Evolutionary conservation across 1,140 invertebrate species (phyloP).

Genomic region (Drosophila mayri): DNA sequence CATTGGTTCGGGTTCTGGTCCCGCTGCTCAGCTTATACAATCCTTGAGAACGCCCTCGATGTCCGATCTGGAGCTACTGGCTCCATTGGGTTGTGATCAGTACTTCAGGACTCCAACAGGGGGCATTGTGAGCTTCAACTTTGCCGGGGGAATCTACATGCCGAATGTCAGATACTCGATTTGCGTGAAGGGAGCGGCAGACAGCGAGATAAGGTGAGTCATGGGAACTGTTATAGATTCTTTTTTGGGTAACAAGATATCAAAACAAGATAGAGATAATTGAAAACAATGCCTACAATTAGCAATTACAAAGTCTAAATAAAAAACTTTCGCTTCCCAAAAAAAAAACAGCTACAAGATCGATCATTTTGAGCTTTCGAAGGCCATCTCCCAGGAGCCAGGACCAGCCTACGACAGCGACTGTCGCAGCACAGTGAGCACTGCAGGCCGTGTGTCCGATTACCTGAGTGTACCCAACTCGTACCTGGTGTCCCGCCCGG

Average conservation of each 20-base stretch:
- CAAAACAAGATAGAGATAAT: background rate
- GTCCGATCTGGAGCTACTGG: constrained; percentile 58
- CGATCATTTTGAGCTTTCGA: constrained; percentile 64
- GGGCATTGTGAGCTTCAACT: constrained; percentile 70
- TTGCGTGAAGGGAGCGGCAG: constrained; percentile 55
- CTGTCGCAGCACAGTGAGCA: constrained; percentile 68
- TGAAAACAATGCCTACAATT: no score
- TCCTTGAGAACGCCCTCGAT: constrained; percentile 30
- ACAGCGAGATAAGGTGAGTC: constrained; percentile 64
- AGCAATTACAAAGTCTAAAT: background rate
- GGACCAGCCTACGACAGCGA: constrained; percentile 66
- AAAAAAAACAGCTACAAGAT: constrained; percentile 57
- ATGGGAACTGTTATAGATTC: background rate
- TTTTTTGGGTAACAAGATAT: background rate
- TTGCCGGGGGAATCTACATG: constrained; percentile 64
- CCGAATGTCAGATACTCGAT: constrained; percentile 60
- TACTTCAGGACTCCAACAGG: constrained; percentile 47
- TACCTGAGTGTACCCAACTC: constrained; percentile 67
- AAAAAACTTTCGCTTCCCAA: background rate
- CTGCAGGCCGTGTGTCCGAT: constrained; percentile 57
- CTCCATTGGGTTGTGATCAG: constrained; percentile 70
- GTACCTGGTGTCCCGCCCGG: constrained; percentile 39
- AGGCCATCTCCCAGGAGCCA: constrained; percentile 26
- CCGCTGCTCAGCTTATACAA: constrained; percentile 58
- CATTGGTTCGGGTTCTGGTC: constrained; percentile 41